Conservation (phyloP, 2,113 vertebrate genomes). For the Phalacrocorax pelagicus region DNA sequence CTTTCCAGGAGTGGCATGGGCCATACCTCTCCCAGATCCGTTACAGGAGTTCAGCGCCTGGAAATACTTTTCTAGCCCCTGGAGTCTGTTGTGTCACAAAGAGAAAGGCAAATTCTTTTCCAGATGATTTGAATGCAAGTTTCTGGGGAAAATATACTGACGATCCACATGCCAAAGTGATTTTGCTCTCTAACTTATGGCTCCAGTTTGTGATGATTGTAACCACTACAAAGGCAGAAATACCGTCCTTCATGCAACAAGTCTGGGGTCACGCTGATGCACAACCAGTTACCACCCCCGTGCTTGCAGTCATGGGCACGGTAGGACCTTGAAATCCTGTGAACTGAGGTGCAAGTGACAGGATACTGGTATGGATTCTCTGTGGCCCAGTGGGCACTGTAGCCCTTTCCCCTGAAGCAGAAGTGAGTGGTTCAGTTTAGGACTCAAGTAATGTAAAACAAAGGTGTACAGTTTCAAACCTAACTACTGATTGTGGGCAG, state of each 20-base stretch:
- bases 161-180: not conserved
- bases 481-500: not conserved
- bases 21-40: not conserved
- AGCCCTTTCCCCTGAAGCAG: not conserved
- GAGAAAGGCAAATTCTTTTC: not conserved
- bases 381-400: not conserved
- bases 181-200: not conserved
- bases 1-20: not conserved
- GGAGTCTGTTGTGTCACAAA: not conserved
- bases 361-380: not conserved
- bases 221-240: not conserved
- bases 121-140: not conserved
- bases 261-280: not conserved
- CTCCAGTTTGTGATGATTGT: not conserved
- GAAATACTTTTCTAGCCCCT: not conserved
- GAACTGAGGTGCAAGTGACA: not conserved
- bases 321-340: not conserved
- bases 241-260: not conserved
- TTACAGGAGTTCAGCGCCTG: not conserved
- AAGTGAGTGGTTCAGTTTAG: not conserved
- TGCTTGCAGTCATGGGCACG: rapidly evolving
- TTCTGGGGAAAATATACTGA: not conserved
- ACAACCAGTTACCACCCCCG: not conserved
- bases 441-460: not conserved
- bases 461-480: not conserved